These are phyloP conservation scores for Sarotherodon lohbergeri DNA, from an alignment of 2,113 vertebrate species.

Conservation along the genomic window DNA sequence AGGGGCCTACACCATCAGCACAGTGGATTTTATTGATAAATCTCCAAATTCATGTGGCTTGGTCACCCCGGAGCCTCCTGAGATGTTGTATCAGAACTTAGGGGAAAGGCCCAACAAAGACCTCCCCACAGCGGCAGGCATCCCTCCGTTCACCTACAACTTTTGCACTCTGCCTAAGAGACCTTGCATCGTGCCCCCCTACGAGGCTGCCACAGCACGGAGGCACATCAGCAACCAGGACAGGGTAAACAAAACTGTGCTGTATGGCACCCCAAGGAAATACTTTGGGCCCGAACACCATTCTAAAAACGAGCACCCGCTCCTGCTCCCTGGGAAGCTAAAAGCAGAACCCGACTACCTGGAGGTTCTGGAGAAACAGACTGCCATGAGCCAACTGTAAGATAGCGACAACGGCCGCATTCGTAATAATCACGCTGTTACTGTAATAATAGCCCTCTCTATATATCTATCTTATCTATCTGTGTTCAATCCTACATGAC, in stretches of 20 bases:
- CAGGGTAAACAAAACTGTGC: slow-evolving; percentile 89
- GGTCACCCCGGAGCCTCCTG: slow-evolving; percentile 73
- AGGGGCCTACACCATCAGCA: slow-evolving; percentile 87
- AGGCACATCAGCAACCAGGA: slow-evolving; percentile 83
- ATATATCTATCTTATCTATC: slow-evolving; percentile 66
- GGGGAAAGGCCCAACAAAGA: slow-evolving; percentile 87
- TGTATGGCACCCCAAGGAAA: slow-evolving; percentile 96
- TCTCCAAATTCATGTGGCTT: slow-evolving; percentile 57
- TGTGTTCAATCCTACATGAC: slow-evolving; percentile 49
- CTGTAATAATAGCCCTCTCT: slow-evolving; percentile 52
- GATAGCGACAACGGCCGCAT: slow-evolving; percentile 23
- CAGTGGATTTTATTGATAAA: slow-evolving; percentile 87
- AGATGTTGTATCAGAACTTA: slow-evolving; percentile 93
- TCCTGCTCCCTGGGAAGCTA: slow-evolving; percentile 89
- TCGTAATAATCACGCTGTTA: slow-evolving; percentile 50
- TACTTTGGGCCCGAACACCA: slow-evolving; percentile 81
- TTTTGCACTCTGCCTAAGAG: slow-evolving; percentile 99
- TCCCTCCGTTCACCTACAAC: slow-evolving; percentile 83
- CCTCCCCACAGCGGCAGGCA: slow-evolving; percentile 77
- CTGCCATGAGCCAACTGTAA: slow-evolving; percentile 95
- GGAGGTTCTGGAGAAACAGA: slow-evolving; percentile 99
- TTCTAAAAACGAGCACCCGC: slow-evolving; percentile 84
- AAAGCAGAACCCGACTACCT: slow-evolving; percentile 98
- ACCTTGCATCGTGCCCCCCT: slow-evolving; percentile 84
- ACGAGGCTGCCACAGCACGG: slow-evolving; percentile 79